Evolutionary conservation across 1,140 invertebrate genomes (phyloP).

Genomic region (Sitophilus oryzae): DNA sequence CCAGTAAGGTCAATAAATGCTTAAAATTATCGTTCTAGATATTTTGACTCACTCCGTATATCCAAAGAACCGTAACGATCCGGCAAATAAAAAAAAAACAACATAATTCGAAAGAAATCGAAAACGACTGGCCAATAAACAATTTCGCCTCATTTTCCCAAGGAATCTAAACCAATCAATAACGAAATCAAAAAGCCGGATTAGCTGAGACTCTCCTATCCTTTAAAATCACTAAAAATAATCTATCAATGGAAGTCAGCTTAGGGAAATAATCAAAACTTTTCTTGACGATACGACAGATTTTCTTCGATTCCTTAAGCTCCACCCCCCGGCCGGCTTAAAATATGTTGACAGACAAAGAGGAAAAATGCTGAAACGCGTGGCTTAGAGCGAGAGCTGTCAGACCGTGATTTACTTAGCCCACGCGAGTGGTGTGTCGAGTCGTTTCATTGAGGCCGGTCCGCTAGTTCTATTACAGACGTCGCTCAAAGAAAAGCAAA

Average conservation of each 20-base stretch:
- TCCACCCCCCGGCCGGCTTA: constrained; percentile 33
- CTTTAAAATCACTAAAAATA: constrained; percentile 16
- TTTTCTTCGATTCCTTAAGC: constrained; percentile 19
- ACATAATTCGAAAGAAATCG: too few species aligned
- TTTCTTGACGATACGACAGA: constrained; percentile 25
- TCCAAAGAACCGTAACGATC: too few species aligned
- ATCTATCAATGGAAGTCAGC: constrained; percentile 3
- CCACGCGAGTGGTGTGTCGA: constrained; percentile 31
- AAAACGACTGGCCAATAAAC: too few species aligned
- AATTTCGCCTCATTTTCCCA: too few species aligned
- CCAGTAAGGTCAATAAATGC: too few species aligned
- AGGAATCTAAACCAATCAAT: too few species aligned
- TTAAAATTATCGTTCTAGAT: too few species aligned
- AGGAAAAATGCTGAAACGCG: constrained; percentile 11
- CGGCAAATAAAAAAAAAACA: too few species aligned
- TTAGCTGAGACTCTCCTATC: too few species aligned
- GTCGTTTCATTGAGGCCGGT: constrained; percentile 30
- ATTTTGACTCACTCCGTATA: too few species aligned
- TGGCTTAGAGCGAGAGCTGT: constrained; percentile 8
- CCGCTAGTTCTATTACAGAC: constrained; percentile 26
- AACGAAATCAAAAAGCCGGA: too few species aligned
- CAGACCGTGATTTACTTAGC: constrained; percentile 18
- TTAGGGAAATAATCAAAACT: constrained; percentile 24
- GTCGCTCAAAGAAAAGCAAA: constrained; percentile 20
- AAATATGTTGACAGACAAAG: constrained; percentile 28